Percentiles rank a stretch among this genome's conserved stretches.
Evolutionary conservation across 2,888 invertebrate genomes (phyloP).

Genomic region (Germaria angustata): DNA sequence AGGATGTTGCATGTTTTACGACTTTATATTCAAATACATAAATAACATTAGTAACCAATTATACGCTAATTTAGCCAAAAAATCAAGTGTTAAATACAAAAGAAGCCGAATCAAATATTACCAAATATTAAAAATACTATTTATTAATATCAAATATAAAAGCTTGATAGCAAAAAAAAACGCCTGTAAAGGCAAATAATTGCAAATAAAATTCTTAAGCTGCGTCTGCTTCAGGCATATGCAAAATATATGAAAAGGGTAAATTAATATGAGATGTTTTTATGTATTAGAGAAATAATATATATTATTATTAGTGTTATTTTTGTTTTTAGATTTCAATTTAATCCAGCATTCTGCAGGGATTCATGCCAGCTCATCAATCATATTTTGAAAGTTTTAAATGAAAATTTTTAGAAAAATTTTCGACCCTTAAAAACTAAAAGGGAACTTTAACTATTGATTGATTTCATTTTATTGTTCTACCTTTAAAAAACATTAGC

Average conservation of each 20-base stretch:
- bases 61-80: constrained; percentile 62
- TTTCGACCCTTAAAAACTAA: too few species aligned
- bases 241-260: not conserved
- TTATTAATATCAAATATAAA: not conserved
- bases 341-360: too few species aligned
- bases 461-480: too few species aligned
- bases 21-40: constrained; percentile 23
- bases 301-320: not conserved
- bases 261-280: not conserved
- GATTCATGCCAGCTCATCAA: too few species aligned
- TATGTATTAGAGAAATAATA: too few species aligned
- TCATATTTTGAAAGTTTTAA: too few species aligned
- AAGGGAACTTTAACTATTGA: too few species aligned
- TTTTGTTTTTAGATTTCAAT: not conserved
- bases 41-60: constrained; percentile 52
- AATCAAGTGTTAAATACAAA: constrained; percentile 42
- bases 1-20: constrained; percentile 10
- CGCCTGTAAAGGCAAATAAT: constrained; percentile 16
- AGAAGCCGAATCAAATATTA: constrained; percentile 38
- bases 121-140: constrained; percentile 36
- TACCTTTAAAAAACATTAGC: too few species aligned
- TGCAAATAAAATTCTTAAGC: constrained; percentile 4
- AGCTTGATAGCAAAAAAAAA: constrained; percentile 4
- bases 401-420: too few species aligned
- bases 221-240: not conserved